Base-by-base conservation (phyloP, 2,888 invertebrate genomes). In the Nasonovia ribisnigri region DNA sequence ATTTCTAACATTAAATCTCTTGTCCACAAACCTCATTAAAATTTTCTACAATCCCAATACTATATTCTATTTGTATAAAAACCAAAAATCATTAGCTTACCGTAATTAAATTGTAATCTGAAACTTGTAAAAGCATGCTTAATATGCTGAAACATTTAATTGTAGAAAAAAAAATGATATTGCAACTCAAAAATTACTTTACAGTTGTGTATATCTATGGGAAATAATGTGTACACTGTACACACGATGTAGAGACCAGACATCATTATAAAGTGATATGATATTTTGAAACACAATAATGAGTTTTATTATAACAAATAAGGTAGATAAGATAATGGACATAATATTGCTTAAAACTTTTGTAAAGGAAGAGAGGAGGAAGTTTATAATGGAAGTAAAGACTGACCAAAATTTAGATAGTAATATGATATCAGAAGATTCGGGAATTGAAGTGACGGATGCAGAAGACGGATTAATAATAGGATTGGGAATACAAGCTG, bases 351-450 rank as follows among this genome's bases (percentile, higher is more conserved):
- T 67, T 67, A n/a, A n/a, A 36, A 67, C 67, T 36, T 16, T 67
- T 16, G n/a, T 67, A 67, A n/a, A 36, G 20, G 16, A 4, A 29
- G 29, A 67, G 13, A n/a, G 16, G 16, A 36, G n/a, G n/a, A 67
- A n/a, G n/a, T 36, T 67, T 67, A 67, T 67, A 67, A 36, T 36
- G n/a, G 16, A 67, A 36, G 36, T 67, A 67, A 67, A 36, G 67
- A 36, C 67, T 67, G n/a, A 6, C 16, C 36, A 1, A 67, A 67
- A 67, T 36, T 67, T 67, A 36, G 36, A n/a, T 67, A n/a, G n/a
- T n/a, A n/a, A 67, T n/a, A 67, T 67, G 67, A 60, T 60, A 60
- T 60, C 60, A 60, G 60, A 67, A 67, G 60, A n/a, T 67, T 67
- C n/a, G 13, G 13, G n/a, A n/a, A 67, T 13, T n/a, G 13, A n/a